A percentile compares a stretch with the other conserved stretches of the same genome.
phyloP scores from a whole-genome alignment of 2,888 invertebrate species.

The Cryptophagus acutangulus region DNA sequence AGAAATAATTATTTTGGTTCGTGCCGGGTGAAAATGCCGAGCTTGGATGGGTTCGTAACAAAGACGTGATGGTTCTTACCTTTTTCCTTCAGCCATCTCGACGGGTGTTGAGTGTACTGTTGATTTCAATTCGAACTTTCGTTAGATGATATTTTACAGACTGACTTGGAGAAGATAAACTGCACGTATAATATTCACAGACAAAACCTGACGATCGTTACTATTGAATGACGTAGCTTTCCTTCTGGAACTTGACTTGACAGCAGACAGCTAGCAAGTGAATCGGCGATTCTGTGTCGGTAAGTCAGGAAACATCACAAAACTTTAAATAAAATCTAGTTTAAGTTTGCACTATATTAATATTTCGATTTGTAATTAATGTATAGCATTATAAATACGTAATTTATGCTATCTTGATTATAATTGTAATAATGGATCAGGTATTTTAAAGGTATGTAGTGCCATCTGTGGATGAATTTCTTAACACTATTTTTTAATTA shows the following conservation, averaged over 20 bases:
- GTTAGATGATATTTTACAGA: constrained; percentile 21
- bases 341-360: neutral
- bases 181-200: constrained; percentile 23
- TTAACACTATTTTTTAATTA: neutral
- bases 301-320: neutral
- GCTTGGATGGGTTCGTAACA: neutral
- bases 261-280: constrained; percentile 27
- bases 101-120: constrained; percentile 3
- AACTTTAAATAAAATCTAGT: neutral
- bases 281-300: constrained; percentile 13
- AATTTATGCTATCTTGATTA: neutral
- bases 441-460: too few species aligned
- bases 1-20: constrained; percentile 21
- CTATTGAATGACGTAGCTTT: constrained; percentile 44
- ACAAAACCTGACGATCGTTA: constrained; percentile 37
- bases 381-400: neutral
- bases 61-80: constrained; percentile 28
- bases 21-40: neutral
- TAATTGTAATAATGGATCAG: neutral
- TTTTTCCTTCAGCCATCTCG: constrained; percentile 42
- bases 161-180: constrained; percentile 19
- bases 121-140: constrained; percentile 19
- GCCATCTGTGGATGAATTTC: neutral
- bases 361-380: constrained; percentile 1
- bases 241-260: constrained; percentile 26